A percentile compares a stretch with the other conserved stretches of the same genome.
phyloP scores from a whole-genome alignment of 2,113 vertebrate genomes.

The Kryptolebias marmoratus region DNA sequence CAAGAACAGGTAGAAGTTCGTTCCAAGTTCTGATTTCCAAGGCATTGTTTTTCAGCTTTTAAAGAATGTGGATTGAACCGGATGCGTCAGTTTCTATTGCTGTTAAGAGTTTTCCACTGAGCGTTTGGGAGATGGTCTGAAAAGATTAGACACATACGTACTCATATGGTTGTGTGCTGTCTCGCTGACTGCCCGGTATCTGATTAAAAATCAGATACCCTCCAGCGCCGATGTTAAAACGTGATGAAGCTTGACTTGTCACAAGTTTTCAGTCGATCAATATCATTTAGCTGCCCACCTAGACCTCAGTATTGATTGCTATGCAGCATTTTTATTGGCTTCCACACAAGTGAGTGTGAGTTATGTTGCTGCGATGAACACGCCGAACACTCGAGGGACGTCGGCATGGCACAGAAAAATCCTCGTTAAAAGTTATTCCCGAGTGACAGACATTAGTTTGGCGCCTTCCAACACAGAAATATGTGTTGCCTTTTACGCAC shows the following conservation, averaged over 20 bases:
- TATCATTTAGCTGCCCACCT: slow-evolving; percentile 36
- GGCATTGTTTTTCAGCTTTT: too few species aligned
- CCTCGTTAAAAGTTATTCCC: not conserved
- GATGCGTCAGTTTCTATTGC: too few species aligned
- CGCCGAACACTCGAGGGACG: slow-evolving; percentile 2
- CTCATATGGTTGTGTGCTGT: slow-evolving; percentile 1
- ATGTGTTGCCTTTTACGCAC: slow-evolving; percentile 8
- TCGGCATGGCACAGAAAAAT: slow-evolving; percentile 1
- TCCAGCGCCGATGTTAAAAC: slow-evolving; percentile 1
- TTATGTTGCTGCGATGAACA: slow-evolving; percentile 9
- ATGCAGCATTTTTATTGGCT: slow-evolving; percentile 24
- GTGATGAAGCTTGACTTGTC: slow-evolving; percentile 37
- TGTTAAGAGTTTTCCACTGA: slow-evolving; percentile 7
- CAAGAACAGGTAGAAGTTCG: too few species aligned
- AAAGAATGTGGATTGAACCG: too few species aligned
- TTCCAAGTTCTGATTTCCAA: too few species aligned
- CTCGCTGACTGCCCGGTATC: slow-evolving; percentile 8
- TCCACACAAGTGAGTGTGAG: slow-evolving; percentile 7
- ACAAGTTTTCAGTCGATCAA: slow-evolving; percentile 41
- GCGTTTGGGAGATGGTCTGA: not conserved
- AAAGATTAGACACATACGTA: not conserved
- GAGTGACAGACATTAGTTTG: not conserved
- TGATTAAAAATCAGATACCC: slow-evolving; percentile 49
- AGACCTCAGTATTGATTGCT: slow-evolving; percentile 45
- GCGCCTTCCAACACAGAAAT: not conserved